These are phyloP conservation scores for Crossocerus cetratus DNA, from an alignment of 2,888 invertebrate genomes.

Conservation along the genomic window DNA sequence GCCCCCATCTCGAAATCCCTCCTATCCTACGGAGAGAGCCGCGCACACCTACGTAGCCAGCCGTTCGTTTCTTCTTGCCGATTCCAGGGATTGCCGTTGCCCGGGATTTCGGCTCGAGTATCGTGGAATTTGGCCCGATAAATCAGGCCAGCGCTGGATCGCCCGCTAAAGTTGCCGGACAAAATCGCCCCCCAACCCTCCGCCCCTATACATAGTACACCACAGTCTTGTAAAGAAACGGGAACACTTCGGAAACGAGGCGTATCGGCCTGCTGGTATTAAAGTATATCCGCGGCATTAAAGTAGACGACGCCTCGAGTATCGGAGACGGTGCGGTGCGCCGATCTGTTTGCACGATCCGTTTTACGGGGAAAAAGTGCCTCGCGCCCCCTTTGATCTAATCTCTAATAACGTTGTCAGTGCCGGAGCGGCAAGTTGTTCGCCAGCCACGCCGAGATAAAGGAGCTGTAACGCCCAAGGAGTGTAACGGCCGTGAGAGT, in stretches of 20 bases:
- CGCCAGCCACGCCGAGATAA: too few species aligned
- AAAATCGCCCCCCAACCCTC: too few species aligned
- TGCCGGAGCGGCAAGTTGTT: too few species aligned
- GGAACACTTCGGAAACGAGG: not conserved
- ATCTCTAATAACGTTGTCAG: too few species aligned
- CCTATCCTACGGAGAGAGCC: too few species aligned
- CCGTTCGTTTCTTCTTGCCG: not conserved
- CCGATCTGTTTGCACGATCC: not conserved
- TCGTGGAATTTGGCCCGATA: not conserved
- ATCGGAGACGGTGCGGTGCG: not conserved
- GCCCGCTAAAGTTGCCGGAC: too few species aligned
- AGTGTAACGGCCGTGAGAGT: too few species aligned
- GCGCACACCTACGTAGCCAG: too few species aligned
- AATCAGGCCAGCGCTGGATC: too few species aligned
- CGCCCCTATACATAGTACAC: not conserved
- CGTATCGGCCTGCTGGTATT: not conserved
- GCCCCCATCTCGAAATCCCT: too few species aligned
- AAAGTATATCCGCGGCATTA: constrained; percentile 9
- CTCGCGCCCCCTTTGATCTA: too few species aligned
- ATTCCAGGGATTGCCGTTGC: not conserved
- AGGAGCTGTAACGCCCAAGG: too few species aligned
- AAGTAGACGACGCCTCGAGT: not conserved
- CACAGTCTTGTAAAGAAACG: not conserved
- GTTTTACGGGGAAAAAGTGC: not conserved
- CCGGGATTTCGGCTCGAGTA: not conserved